These are phyloP conservation scores for Lucilia sericata DNA, from an alignment of 1,140 invertebrate genomes.

Conservation along the genomic window DNA sequence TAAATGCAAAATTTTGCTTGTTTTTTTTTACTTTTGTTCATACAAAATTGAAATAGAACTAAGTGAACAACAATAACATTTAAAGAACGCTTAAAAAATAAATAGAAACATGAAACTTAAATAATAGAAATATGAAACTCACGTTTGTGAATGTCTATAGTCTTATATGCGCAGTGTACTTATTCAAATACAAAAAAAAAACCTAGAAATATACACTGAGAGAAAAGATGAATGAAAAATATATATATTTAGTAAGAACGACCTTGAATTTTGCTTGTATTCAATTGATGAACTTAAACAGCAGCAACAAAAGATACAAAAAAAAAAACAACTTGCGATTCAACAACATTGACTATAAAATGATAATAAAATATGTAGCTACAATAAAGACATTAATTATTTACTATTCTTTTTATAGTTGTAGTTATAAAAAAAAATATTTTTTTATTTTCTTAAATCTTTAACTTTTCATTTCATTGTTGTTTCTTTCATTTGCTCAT, in stretches of 20 bases:
- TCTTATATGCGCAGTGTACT: not conserved
- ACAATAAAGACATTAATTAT: not conserved
- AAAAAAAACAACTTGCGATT: too few relatives aligned
- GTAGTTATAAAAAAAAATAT: too few relatives aligned
- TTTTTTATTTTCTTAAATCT: too few relatives aligned
- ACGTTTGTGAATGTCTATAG: slow-evolving; percentile 31
- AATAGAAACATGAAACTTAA: not conserved
- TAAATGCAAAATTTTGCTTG: not conserved
- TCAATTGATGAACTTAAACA: slow-evolving; percentile 34
- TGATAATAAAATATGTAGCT: not conserved
- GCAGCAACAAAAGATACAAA: not conserved
- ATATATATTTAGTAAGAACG: not conserved
- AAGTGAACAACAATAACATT: not conserved
- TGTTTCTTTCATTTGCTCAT: not conserved
- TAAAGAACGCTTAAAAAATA: not conserved
- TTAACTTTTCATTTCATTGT: not conserved
- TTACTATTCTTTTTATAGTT: not conserved
- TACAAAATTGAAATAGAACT: not conserved
- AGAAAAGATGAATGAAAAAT: not conserved
- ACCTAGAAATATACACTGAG: not conserved
- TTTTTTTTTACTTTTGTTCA: not conserved
- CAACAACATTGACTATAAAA: not conserved
- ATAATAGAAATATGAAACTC: slow-evolving; percentile 34
- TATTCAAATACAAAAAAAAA: not conserved
- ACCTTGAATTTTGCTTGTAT: slow-evolving; percentile 17